Evolutionary conservation across 1,140 invertebrate genomes (phyloP).

Genomic region (Habropoda laboriosa): DNA sequence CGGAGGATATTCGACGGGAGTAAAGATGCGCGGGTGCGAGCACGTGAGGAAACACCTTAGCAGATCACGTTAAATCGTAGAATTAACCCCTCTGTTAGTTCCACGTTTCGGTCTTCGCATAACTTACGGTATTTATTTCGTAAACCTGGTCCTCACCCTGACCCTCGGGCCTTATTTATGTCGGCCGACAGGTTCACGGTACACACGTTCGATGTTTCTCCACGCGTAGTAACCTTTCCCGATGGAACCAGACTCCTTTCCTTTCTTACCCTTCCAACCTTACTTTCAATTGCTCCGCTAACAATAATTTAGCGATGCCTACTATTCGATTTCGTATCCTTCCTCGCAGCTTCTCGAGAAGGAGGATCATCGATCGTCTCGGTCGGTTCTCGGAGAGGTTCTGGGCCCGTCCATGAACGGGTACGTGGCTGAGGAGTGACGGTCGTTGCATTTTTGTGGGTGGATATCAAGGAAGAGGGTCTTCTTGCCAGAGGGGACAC

Average conservation of each 20-base stretch:
- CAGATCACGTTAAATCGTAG: constrained; percentile 74
- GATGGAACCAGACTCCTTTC: constrained; percentile 45
- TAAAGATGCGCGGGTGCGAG: constrained; percentile 33
- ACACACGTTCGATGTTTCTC: constrained; percentile 28
- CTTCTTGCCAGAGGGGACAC: constrained; percentile 55
- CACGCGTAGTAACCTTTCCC: constrained; percentile 23
- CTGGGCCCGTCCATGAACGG: constrained; percentile 36
- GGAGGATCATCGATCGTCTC: constrained; percentile 18
- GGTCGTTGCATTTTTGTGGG: constrained; percentile 65
- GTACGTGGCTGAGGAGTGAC: constrained; percentile 48
- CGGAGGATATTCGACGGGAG: constrained; percentile 27
- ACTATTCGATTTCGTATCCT: neutral
- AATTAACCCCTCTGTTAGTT: constrained; percentile 65
- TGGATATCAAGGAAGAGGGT: constrained; percentile 65
- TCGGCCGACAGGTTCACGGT: constrained; percentile 72
- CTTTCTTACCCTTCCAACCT: too few relatives aligned
- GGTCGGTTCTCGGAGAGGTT: neutral
- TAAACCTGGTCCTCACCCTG: constrained; percentile 71
- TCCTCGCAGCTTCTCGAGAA: neutral
- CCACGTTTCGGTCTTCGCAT: constrained; percentile 53
- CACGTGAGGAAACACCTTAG: constrained; percentile 60
- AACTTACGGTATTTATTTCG: constrained; percentile 76
- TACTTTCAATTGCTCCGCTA: too few relatives aligned
- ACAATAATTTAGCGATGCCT: too few relatives aligned
- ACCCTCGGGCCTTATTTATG: constrained; percentile 76